Evolutionary conservation across 2,888 invertebrate genomes (phyloP).

Genomic region (Pachycephus smyrnensis): DNA sequence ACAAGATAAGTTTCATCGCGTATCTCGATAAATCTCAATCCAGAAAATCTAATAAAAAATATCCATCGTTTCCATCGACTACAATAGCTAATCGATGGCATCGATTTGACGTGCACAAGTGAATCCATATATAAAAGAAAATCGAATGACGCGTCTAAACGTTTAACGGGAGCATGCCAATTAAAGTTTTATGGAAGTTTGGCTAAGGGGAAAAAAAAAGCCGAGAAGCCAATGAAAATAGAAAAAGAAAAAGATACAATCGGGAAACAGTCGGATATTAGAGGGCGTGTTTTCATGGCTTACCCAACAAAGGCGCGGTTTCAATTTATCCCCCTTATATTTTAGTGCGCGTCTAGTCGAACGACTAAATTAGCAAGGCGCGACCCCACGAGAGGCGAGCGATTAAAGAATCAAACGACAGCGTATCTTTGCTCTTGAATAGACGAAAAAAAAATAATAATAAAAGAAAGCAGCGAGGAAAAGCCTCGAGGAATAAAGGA

Average conservation of each 20-base stretch:
- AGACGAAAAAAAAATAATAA: not conserved
- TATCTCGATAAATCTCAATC: not conserved
- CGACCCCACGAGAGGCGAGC: not conserved
- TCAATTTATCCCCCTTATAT: slow-evolving; percentile 33
- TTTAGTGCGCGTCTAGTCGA: not conserved
- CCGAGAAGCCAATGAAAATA: slow-evolving; percentile 22
- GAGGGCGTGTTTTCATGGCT: not conserved
- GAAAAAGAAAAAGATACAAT: not conserved
- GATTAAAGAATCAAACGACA: not conserved
- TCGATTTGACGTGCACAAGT: not conserved
- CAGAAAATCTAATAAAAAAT: not conserved
- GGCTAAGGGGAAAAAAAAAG: not conserved
- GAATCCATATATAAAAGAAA: not conserved
- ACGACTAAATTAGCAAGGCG: not conserved
- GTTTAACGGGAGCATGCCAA: not conserved
- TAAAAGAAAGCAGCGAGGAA: not conserved
- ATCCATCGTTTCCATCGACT: not conserved
- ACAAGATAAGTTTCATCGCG: not conserved
- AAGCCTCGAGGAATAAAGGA: not conserved
- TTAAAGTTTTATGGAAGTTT: not conserved
- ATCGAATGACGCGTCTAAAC: not conserved
- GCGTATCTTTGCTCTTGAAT: not conserved
- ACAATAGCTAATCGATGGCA: not conserved
- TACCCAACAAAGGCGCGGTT: slow-evolving; percentile 41
- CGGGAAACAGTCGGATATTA: not conserved